Conservation (phyloP, 2,113 vertebrate genomes). For the Callipepla californica region DNA sequence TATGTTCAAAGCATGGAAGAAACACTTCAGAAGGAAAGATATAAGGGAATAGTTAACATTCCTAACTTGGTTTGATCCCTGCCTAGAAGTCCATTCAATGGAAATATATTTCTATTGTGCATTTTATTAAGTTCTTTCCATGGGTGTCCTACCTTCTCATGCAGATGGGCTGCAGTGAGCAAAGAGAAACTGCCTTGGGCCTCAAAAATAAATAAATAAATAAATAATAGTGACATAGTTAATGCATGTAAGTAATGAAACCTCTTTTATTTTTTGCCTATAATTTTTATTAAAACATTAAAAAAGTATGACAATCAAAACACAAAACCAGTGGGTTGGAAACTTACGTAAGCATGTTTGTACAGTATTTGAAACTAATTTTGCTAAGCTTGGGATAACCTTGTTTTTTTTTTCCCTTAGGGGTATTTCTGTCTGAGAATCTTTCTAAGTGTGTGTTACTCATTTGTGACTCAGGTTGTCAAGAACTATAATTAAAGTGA, state of each 20-base stretch:
- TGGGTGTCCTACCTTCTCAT: too few relatives aligned
- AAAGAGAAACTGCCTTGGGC: too few relatives aligned
- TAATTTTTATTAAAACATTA: too few relatives aligned
- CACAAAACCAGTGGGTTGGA: too few relatives aligned
- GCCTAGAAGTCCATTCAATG: background rate
- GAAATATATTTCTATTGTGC: background rate
- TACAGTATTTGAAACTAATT: background rate
- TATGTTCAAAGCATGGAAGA: background rate
- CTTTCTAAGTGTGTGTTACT: background rate
- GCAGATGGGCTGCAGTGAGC: too few relatives aligned
- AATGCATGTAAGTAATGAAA: too few relatives aligned
- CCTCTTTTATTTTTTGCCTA: too few relatives aligned
- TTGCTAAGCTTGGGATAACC: background rate
- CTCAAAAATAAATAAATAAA: too few relatives aligned
- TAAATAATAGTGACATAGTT: too few relatives aligned
- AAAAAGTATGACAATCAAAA: too few relatives aligned
- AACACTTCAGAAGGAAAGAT: background rate
- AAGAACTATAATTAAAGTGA: conserved; percentile 6
- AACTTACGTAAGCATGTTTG: background rate
- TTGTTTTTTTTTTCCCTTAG: conserved; percentile 23
- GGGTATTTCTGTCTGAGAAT: background rate
- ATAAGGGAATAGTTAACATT: background rate
- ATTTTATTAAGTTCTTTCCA: background rate
- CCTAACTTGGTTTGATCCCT: background rate
- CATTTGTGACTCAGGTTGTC: background rate